Base-by-base conservation (phyloP, 2,888 invertebrate species). In the Lasioglossum zephyrum region DNA sequence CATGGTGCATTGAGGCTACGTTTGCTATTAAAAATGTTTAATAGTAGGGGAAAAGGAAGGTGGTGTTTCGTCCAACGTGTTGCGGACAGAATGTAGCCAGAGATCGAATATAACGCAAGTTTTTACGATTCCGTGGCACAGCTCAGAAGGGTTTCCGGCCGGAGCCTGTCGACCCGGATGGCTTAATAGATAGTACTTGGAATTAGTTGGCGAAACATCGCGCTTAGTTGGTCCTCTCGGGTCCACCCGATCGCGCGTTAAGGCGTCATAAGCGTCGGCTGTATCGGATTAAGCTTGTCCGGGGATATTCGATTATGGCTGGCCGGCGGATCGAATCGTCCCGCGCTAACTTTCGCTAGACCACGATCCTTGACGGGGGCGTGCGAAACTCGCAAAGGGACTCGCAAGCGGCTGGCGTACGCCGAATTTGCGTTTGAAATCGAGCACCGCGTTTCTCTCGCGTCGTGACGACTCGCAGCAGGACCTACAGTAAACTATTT, bases 401-500 rank as follows among this genome's bases (percentile, higher is more conserved):
- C 88, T 91, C 90, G 88, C 88, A 88, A 90, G 36, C 36, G 63
- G 13, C 31, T 6, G 31, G 63, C 79, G 90, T 79, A 88, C 86
- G 89, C 18, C 73, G 90, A 94, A 94, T 94, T 94, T 94, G 93
- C 94, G 93, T 93, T 93, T 93, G 91, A 94, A 94, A 90, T 90
- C 89, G 89, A 90, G 82, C 84, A 81, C 80, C 26, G 36, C 69
- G 80, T 76, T 76, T 82, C 22, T 69, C 63, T 66, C 76, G 79
- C 9, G 26, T 74, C 73, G 31, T 76, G 47, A 63, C 72, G 77
- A 69, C 84, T 75, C 76, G 73, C 83, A n/a, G 79, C 76, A 44
- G 69, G 63, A 49, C n/a, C 66, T 39, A 74, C 77, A 22, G 63
- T 22, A 63, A 86, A 87, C 84, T 85, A 84, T 73, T 82, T 80